Evolutionary conservation across 1,140 invertebrate species (phyloP).

Genomic region (Euborellia annulipes): DNA sequence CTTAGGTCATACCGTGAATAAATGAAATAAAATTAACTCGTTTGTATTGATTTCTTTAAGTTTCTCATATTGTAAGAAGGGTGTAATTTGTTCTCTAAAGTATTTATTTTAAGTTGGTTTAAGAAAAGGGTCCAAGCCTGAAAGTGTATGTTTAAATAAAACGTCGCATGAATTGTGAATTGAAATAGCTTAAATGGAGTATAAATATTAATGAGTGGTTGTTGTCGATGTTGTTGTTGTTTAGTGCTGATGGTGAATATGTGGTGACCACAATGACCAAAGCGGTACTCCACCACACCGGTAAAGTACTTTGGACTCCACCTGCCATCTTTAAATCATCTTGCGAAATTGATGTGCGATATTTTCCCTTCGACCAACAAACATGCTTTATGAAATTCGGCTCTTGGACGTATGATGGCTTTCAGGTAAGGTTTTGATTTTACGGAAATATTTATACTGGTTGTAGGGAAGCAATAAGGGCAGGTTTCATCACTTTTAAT

Average conservation of each 20-base stretch:
- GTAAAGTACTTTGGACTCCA: slow-evolving; percentile 81
- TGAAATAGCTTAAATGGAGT: neutral
- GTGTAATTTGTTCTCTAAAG: no score
- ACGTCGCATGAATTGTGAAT: neutral
- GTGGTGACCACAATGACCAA: slow-evolving; percentile 97
- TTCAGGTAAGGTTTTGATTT: slow-evolving; percentile 47
- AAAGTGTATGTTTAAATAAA: no score
- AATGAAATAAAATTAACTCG: no score
- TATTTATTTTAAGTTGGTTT: no score
- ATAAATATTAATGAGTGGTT: neutral
- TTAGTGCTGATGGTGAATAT: slow-evolving; percentile 91
- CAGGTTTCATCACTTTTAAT: no score
- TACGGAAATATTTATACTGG: no score
- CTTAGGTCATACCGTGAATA: no score
- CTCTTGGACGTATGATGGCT: slow-evolving; percentile 95
- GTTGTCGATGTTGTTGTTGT: slow-evolving; percentile 19
- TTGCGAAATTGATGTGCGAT: slow-evolving; percentile 89
- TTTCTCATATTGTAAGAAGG: no score
- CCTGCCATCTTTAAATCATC: slow-evolving; percentile 97
- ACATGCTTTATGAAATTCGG: slow-evolving; percentile 93
- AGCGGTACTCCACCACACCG: slow-evolving; percentile 76
- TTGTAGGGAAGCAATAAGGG: no score
- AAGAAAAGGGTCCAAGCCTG: no score
- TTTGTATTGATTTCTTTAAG: no score
- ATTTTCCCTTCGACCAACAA: slow-evolving; percentile 96